Base-by-base conservation (phyloP, 1,140 invertebrate species). In the Aphidius ervi region DNA sequence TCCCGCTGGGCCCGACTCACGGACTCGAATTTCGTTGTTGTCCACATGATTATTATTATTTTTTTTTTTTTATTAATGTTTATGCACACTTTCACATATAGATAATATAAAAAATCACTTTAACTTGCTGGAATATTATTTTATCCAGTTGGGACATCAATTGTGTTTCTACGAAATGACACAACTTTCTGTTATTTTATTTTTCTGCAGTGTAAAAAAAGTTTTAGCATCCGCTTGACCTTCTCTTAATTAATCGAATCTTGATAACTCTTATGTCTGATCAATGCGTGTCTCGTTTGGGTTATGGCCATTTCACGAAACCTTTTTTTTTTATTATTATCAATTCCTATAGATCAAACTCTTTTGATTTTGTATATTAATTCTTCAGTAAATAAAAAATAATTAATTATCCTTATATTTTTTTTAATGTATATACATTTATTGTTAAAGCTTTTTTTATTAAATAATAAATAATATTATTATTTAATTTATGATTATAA, bases 1-100 rank as follows among this genome's bases (percentile, higher is more conserved):
- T 65, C 70, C 70, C 65, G 65, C 68, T 70, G 70, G 39, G 65
- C 54, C 53, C 46, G 60, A 57, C 60, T 55, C 55, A 62, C 47
- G 55, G 60, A 7, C 40, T 62, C 60, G 48, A 31, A 62, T 62
- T 62, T 62, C 54, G 47, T 57, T 49, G 59, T 50, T 48, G 42
- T 55, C 46, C 23, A n/a, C 6, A 8, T 6, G 23, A 56, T 16
- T 16, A 16, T 16, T 16, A n/a, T n/a, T n/a, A n/a, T 42, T 3
- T 41, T 54, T 20, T 8, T 6, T 8, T 42, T 40, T 55, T 45
- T 45, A 7, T n/a, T 42, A 39, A 37, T 50, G 54, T 56, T 50
- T 61, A 46, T 46, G 49, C 56, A 55, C 41, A 48, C 37, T 43
- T 43, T 43, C 5, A 43, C 42, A 43, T 8, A 7, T 5, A 10